phyloP scores from a whole-genome alignment of 2,797 vertebrate species.

The Phylloscopus collybita region DNA sequence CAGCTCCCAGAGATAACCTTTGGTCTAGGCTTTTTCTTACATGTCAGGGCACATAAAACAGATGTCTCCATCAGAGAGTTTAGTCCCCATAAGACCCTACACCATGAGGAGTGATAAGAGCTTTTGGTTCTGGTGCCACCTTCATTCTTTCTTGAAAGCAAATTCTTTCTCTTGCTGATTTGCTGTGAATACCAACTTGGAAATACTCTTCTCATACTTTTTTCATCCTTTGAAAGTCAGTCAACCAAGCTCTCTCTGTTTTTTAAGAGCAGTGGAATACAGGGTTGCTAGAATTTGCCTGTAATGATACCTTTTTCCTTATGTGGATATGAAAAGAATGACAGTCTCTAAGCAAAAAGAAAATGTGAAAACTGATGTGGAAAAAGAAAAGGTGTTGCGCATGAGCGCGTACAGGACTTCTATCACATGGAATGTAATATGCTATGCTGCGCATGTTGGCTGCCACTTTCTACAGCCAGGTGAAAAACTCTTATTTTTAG shows the following conservation, averaged over 20 bases:
- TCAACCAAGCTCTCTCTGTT: not conserved
- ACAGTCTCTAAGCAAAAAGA: not conserved
- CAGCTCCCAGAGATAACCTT: constrained; percentile 46
- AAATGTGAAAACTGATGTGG: not conserved
- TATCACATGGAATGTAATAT: not conserved
- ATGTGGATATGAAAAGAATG: not conserved
- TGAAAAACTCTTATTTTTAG: not conserved
- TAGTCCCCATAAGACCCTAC: not conserved
- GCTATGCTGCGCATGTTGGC: accelerated
- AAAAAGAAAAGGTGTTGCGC: not conserved
- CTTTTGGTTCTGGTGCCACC: not conserved
- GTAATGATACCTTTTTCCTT: not conserved
- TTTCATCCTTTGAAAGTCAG: not conserved
- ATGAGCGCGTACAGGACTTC: not conserved
- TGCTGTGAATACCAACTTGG: not conserved
- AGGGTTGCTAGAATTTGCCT: not conserved
- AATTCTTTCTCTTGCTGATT: not conserved
- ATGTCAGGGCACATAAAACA: not conserved
- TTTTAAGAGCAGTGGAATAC: not conserved
- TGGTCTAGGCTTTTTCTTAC: constrained; percentile 19
- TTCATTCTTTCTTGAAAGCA: not conserved
- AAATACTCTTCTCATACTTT: not conserved
- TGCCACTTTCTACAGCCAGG: not conserved
- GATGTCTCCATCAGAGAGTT: not conserved
- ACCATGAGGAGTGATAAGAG: not conserved